A percentile compares a stretch with the other conserved stretches of the same genome.
phyloP scores from a whole-genome alignment of 1,140 invertebrate genomes.

The Muscidifurax raptorellus region DNA sequence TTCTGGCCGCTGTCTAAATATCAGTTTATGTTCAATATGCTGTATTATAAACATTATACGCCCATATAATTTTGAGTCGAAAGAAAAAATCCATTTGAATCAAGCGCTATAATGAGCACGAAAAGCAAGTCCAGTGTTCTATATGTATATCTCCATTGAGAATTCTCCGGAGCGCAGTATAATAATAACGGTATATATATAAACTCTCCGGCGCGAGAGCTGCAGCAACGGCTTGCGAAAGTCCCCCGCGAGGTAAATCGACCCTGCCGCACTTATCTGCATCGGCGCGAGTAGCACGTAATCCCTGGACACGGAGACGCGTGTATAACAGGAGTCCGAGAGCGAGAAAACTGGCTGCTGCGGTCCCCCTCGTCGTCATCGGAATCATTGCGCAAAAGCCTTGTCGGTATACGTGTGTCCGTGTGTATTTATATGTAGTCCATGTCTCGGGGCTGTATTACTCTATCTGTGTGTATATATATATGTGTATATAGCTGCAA shows the following conservation, averaged over 20 bases:
- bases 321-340: background rate
- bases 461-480: background rate
- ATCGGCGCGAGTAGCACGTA: background rate
- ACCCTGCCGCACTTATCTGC: slow-evolving; percentile 8
- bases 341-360: background rate
- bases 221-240: background rate
- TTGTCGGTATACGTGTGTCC: background rate
- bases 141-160: background rate
- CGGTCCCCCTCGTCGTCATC: background rate
- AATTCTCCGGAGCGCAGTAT: background rate
- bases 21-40: background rate
- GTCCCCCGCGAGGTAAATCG: slow-evolving; percentile 15
- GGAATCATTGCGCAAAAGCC: background rate
- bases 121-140: too few relatives aligned
- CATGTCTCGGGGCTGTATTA: background rate
- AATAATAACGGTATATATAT: background rate
- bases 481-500: background rate
- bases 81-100: too few relatives aligned
- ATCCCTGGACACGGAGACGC: background rate
- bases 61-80: too few relatives aligned
- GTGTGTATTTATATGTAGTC: too few relatives aligned
- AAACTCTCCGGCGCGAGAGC: background rate
- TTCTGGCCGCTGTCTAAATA: background rate
- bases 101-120: too few relatives aligned
- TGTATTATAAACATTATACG: too few relatives aligned